phyloP scores from a whole-genome alignment of 2,888 invertebrate genomes.

The Diadegma fenestrale region DNA sequence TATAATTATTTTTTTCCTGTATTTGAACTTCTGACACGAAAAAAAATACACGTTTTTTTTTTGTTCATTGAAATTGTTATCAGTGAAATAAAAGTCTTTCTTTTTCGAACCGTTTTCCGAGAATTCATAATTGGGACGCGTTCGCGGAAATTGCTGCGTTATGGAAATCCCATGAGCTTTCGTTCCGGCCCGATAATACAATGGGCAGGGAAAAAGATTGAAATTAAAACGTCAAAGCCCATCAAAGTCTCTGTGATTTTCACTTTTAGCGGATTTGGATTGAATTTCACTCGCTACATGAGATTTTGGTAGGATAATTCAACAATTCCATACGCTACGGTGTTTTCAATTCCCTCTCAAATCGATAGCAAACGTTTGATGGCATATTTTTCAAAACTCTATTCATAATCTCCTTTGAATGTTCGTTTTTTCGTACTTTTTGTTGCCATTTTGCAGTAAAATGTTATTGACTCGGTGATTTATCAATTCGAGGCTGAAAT shows the following conservation, averaged over 20 bases:
- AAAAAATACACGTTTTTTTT: neutral
- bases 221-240: neutral
- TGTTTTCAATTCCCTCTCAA: neutral
- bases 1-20: neutral
- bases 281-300: neutral
- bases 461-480: constrained; percentile 1
- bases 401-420: neutral
- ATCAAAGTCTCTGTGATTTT: neutral
- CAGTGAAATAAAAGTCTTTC: neutral
- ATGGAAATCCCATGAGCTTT: neutral
- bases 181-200: neutral
- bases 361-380: neutral
- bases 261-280: neutral
- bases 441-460: neutral
- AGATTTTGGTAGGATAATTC: neutral
- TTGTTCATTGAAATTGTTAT: neutral
- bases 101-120: neutral
- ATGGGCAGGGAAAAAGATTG: neutral
- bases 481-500: constrained; percentile 2
- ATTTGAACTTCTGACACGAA: neutral
- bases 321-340: neutral
- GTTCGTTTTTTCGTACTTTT: neutral
- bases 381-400: neutral
- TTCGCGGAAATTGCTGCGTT: neutral
- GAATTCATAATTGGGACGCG: neutral